Base-by-base conservation (phyloP, 1,140 invertebrate species). In the Fopius arisanus region DNA sequence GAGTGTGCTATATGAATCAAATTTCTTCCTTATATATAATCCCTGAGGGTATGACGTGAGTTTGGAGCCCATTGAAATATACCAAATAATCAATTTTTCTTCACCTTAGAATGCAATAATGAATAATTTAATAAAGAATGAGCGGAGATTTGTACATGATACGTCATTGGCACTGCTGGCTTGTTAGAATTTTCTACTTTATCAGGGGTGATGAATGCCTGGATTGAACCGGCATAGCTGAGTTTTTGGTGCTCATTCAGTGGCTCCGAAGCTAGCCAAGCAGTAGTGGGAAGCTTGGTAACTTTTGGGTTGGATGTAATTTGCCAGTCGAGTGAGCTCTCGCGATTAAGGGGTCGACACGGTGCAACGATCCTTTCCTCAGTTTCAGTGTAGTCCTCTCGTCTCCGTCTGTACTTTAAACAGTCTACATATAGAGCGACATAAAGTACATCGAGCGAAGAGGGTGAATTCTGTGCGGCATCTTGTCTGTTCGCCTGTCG, bases 311-410 rank as follows among this genome's bases (percentile, higher is more conserved):
- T 73, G 72, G 66, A 73, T 73, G 72, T 73, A 73, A 73, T 73
- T 73, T 73, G 51, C 31, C 72, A 73, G 72, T 73, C 33, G 72
- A 73, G 72, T 73, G 72, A 73, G 51, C 68, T 68, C 66, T 73
- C 72, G 72, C 72, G 72, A 73, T 73, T 73, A 73, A 73, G 65
- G 72, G 72, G 66, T 73, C 72, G 72, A 73, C 72, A 73, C 72
- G 72, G 66, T 73, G 72, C 72, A 73, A 23, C 66, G 72, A 73
- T 73, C 72, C 66, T 73, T 73, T 73, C 66, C 66, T 67, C 72
- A 68, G 51, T 68, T 73, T 68, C 31, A 73, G 48, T 65, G 29
- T 65, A 31, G n/a, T 33, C 29, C 54, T 65, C n/a, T 33, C 7
- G 21, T 54, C 37, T 37, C 19, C 51, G 29, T 26, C 37, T 40